Base-by-base conservation (phyloP, 2,113 vertebrate species). In the Vimba vimba region DNA sequence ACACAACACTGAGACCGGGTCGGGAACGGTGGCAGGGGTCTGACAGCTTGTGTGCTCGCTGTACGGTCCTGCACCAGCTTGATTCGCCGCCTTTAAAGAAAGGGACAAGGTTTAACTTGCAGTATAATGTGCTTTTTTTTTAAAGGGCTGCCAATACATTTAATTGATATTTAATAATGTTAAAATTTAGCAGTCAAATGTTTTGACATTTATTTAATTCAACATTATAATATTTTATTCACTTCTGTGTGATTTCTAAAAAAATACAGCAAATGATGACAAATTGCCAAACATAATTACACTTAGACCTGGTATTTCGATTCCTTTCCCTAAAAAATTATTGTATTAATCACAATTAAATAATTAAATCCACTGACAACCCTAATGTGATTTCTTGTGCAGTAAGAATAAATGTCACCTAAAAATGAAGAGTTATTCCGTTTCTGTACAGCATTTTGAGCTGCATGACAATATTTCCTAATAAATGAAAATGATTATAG, bases 51-150 rank as follows among this genome's bases (percentile, higher is more conserved):
- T 94, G 85, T 95, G 93, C 43, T 97, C 96, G 11, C 97, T 97
- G 91, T 95, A 96, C 0, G 96, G 96, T 1, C 98, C 98, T 1
- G 95, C 95, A 36, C 98, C 98, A 0, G 98, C 97, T 90, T 97
- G 96, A 92, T 99, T 99, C 86, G 96, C 87, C 33, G 98, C 98
- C 98, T 99, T 86, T 45, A 75, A 25, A 64, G 25, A 25, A 80
- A 2, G 60, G 27, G 50, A 79, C 27, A 57, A 30, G 45, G 33
- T 45, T 64, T 17, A 11, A 47, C 4, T 21, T 57, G 52, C 52
- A 55, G 19, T 55, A 55, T 55, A 55, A 55, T 55, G 15, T 21
- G 6, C 19, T 57, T 57, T 21, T 43, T n/a, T n/a, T n/a, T n/a
- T n/a, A n/a, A n/a, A 23, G 7, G 19, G 19, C 55, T 57, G 55